These are phyloP conservation scores for Himalopsyche kuldschensis DNA, from an alignment of 2,888 invertebrate species.

Conservation along the genomic window DNA sequence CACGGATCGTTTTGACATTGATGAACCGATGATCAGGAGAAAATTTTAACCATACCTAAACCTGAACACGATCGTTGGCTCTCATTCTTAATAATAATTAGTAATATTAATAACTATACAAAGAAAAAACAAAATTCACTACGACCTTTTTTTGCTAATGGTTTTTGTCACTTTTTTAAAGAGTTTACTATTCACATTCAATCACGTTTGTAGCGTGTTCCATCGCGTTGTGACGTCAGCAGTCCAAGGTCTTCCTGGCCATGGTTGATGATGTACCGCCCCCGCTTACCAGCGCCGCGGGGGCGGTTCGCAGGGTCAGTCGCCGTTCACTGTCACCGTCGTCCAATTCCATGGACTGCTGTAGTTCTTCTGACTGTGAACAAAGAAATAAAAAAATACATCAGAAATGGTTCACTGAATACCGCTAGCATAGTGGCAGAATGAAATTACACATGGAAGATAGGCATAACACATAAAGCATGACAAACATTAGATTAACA, in stretches of 20 bases:
- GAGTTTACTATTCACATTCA: background rate
- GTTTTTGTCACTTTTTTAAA: background rate
- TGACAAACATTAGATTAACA: no score
- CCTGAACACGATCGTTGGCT: constrained; percentile 14
- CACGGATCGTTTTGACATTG: background rate
- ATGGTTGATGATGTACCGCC: constrained; percentile 44
- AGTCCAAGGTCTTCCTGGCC: constrained; percentile 49
- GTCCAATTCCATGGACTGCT: constrained; percentile 68
- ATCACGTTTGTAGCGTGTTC: background rate
- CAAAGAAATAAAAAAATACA: constrained; percentile 32
- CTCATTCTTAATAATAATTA: background rate
- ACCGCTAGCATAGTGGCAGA: no score
- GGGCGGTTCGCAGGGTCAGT: constrained; percentile 62
- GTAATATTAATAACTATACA: background rate
- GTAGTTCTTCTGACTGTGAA: constrained; percentile 64
- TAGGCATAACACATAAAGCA: no score
- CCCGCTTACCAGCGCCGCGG: constrained; percentile 50
- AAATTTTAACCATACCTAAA: background rate
- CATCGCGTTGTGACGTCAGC: constrained; percentile 41
- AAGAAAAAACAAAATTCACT: background rate
- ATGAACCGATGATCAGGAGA: background rate
- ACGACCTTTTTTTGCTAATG: background rate
- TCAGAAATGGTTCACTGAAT: background rate
- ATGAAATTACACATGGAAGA: no score
- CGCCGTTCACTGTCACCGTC: constrained; percentile 65